A percentile compares a stretch with the other conserved stretches of the same genome.
phyloP scores from a whole-genome alignment of 2,113 vertebrate species.

The Siphamia tubifer region DNA sequence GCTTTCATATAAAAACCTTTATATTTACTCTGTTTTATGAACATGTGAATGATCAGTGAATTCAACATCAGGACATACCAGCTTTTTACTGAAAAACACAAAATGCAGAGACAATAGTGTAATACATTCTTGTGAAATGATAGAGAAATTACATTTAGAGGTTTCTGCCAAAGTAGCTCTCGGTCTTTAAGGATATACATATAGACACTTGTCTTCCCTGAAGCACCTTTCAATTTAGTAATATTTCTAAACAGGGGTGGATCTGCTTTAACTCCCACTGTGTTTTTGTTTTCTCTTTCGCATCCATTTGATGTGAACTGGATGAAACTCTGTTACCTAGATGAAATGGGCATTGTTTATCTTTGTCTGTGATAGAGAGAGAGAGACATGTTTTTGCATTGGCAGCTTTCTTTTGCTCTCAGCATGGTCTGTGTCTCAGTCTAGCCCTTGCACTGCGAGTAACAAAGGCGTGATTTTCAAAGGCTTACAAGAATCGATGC shows the following conservation, averaged over 20 bases:
- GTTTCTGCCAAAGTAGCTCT: no score
- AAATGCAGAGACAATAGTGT: no score
- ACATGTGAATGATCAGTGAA: no score
- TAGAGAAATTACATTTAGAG: no score
- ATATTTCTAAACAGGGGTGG: neutral
- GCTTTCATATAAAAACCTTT: no score
- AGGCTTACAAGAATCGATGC: neutral
- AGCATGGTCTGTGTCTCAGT: constrained; percentile 22
- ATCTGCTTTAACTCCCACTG: neutral
- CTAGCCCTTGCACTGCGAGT: constrained; percentile 1
- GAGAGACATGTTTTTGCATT: constrained; percentile 32
- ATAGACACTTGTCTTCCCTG: no score
- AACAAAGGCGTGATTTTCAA: constrained; percentile 45
- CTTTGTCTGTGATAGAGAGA: constrained; percentile 5
- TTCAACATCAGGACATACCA: no score
- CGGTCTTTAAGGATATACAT: no score
- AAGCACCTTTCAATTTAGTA: no score
- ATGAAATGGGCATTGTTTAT: constrained; percentile 43
- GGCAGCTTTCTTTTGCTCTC: constrained; percentile 24
- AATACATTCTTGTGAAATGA: no score
- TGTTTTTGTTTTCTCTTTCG: constrained; percentile 1
- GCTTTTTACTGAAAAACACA: no score
- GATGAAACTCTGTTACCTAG: neutral
- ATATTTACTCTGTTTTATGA: no score
- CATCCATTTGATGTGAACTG: constrained; percentile 1